A percentile compares a stretch with the other conserved stretches of the same genome.
These are phyloP conservation scores for Neotoxoptera formosana DNA, from an alignment of 1,140 invertebrate species.

Conservation along the genomic window DNA sequence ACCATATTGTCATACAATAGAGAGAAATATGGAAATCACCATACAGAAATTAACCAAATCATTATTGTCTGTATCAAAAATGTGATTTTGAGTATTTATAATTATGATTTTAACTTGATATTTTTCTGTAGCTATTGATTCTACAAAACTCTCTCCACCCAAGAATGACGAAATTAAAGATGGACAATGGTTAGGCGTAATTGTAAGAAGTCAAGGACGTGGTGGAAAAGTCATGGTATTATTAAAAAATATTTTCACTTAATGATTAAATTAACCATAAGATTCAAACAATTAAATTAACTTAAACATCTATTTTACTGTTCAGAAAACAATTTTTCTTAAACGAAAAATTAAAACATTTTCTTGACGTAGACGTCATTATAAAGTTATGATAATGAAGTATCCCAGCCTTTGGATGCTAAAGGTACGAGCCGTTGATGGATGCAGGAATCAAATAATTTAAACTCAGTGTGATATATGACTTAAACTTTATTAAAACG, in stretches of 20 bases:
- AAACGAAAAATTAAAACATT: not conserved
- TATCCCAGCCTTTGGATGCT: too few species aligned
- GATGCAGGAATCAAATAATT: too few species aligned
- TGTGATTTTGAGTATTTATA: not conserved
- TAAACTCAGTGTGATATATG: too few species aligned
- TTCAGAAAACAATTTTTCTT: not conserved
- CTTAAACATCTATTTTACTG: not conserved
- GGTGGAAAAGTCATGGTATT: constrained; percentile 81
- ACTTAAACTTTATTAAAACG: too few species aligned
- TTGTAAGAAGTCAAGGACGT: constrained; percentile 84
- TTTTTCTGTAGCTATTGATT: constrained; percentile 65
- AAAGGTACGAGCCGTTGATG: too few species aligned
- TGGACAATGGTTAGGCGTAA: constrained; percentile 93
- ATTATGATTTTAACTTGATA: not conserved
- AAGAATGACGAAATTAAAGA: constrained; percentile 83
- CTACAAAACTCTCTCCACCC: constrained; percentile 70
- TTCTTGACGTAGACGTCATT: not conserved
- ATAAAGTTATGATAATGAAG: too few species aligned
- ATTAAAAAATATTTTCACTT: constrained; percentile 54
- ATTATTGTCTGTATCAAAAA: not conserved
- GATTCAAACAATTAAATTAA: not conserved
- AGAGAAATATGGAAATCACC: not conserved
- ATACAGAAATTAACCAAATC: not conserved
- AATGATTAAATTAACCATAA: not conserved
- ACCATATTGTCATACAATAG: not conserved